Conservation (phyloP, 2,797 vertebrate genomes). For the Chaunax sp. region DNA sequence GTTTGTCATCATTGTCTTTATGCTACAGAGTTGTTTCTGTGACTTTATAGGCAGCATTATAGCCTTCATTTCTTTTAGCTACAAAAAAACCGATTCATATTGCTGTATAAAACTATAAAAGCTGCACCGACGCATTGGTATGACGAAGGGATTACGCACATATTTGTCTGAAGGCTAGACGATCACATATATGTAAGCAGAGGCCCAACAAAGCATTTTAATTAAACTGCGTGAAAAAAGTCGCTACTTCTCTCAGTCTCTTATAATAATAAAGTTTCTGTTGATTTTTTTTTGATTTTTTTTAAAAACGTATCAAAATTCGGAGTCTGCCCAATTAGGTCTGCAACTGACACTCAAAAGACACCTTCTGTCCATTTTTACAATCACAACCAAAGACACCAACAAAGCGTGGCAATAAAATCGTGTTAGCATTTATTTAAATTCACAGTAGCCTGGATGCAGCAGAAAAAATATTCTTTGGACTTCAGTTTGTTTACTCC, state of each 20-base stretch:
- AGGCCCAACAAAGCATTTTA: slow-evolving; percentile 67
- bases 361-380: slow-evolving; percentile 58
- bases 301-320: slow-evolving; percentile 70
- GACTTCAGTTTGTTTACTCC: slow-evolving; percentile 89
- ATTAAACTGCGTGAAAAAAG: slow-evolving; percentile 61
- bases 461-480: slow-evolving; percentile 99
- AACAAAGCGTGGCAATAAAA: slow-evolving; percentile 84
- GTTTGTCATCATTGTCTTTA: slow-evolving; percentile 82
- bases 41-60: slow-evolving; percentile 81
- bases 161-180: slow-evolving; percentile 69
- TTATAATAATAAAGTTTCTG: slow-evolving; percentile 57
- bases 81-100: slow-evolving; percentile 83
- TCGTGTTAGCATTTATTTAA: slow-evolving; percentile 90
- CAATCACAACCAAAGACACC: slow-evolving; percentile 75
- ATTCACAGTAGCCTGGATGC: slow-evolving; percentile 99
- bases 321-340: slow-evolving; percentile 70
- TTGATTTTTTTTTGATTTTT: slow-evolving; percentile 23
- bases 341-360: slow-evolving; percentile 59
- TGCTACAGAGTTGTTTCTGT: slow-evolving; percentile 84
- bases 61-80: slow-evolving; percentile 79
- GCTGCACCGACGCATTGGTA: slow-evolving; percentile 76
- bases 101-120: slow-evolving; percentile 85
- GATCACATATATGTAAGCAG: slow-evolving; percentile 63
- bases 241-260: slow-evolving; percentile 56
- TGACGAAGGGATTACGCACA: slow-evolving; percentile 57